Percentiles rank a stretch among this genome's conserved stretches.
Conservation (phyloP, 1,140 invertebrate species). For the Mya arenaria region DNA sequence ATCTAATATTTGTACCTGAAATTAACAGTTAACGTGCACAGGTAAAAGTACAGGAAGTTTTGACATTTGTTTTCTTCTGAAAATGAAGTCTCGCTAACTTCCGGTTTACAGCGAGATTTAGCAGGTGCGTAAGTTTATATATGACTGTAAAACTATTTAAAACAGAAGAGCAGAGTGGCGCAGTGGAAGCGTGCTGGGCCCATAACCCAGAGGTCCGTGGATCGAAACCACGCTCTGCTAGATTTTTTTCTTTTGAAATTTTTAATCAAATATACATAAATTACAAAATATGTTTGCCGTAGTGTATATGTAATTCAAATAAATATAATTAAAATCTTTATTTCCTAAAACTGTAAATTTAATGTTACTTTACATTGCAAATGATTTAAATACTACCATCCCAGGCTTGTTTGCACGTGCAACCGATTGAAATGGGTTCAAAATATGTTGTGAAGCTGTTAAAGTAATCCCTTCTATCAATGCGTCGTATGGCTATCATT, state of each 20-base stretch:
- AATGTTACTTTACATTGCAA: too few relatives aligned
- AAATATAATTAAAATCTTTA: too few relatives aligned
- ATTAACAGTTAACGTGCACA: neutral
- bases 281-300: too few relatives aligned
- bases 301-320: too few relatives aligned
- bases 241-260: constrained; percentile 2
- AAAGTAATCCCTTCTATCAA: too few relatives aligned
- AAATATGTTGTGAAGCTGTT: too few relatives aligned
- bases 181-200: constrained; percentile 99
- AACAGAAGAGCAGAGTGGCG: constrained; percentile 92
- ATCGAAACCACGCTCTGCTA: constrained; percentile 98
- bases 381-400: too few relatives aligned
- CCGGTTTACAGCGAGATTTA: neutral
- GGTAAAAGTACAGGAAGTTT: neutral
- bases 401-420: too few relatives aligned
- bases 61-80: neutral
- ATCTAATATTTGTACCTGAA: neutral
- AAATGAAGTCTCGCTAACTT: neutral
- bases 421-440: too few relatives aligned
- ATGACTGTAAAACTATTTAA: neutral
- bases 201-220: constrained; percentile 98
- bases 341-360: too few relatives aligned
- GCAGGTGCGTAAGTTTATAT: neutral
- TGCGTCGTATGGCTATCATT: too few relatives aligned
- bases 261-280: too few relatives aligned